These are phyloP conservation scores for Sarcophaga caerulescens DNA, from an alignment of 2,888 invertebrate species.

Conservation along the genomic window DNA sequence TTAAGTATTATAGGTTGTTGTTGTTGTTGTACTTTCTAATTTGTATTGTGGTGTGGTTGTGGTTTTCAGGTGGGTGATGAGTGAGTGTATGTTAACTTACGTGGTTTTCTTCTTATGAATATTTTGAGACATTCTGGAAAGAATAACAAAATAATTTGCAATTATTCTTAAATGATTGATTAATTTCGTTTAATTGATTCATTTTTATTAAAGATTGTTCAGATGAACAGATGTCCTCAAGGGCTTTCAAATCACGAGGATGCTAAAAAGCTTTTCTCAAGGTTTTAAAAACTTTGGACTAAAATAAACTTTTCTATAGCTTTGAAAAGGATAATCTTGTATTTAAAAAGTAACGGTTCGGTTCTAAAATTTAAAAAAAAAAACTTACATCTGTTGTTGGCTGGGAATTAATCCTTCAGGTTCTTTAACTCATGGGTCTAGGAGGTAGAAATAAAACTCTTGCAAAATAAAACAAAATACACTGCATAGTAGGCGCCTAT, in stretches of 20 bases:
- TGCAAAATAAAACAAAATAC: no score
- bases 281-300: not conserved
- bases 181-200: constrained; percentile 1
- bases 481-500: no score
- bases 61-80: constrained; percentile 15
- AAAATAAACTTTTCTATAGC: not conserved
- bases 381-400: no score
- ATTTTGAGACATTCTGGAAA: constrained; percentile 37
- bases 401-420: no score
- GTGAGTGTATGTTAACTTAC: not conserved
- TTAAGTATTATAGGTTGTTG: not conserved
- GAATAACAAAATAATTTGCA: not conserved
- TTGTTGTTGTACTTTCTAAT: not conserved
- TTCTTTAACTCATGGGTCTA: no score
- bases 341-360: not conserved
- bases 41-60: not conserved
- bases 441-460: no score
- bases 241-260: not conserved
- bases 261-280: not conserved
- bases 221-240: constrained; percentile 13
- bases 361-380: no score
- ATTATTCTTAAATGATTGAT: not conserved
- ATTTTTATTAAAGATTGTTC: not conserved
- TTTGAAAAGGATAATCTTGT: not conserved
- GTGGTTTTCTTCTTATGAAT: not conserved